phyloP scores from a whole-genome alignment of 2,113 vertebrate genomes.

The Microcebus ravelobensis region DNA sequence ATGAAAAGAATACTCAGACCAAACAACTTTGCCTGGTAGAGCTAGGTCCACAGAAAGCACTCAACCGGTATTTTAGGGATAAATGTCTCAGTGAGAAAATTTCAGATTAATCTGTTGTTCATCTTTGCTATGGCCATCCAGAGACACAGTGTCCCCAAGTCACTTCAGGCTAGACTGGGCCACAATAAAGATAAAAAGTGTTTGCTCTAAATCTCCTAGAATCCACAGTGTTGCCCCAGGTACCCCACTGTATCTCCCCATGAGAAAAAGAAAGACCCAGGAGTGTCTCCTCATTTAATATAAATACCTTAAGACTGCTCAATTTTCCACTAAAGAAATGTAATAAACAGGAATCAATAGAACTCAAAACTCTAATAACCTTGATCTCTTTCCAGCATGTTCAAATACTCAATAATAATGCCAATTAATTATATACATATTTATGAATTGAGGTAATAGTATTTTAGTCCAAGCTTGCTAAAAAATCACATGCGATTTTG shows the following conservation, averaged over 20 bases:
- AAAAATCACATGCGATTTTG: not conserved
- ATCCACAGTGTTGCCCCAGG: not conserved
- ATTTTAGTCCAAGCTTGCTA: not conserved
- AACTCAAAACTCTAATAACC: not conserved
- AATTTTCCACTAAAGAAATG: not conserved
- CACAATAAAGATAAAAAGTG: not conserved
- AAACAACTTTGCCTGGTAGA: not conserved
- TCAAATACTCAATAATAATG: not conserved
- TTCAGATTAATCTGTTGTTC: not conserved
- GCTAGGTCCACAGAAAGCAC: not conserved
- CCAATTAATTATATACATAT: not conserved
- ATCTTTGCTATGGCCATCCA: not conserved
- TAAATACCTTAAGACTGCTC: not conserved
- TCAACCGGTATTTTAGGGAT: not conserved
- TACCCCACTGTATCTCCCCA: fast-evolving
- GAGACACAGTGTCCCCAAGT: not conserved
- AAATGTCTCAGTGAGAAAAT: not conserved
- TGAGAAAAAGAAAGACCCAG: not conserved
- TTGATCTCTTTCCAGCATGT: not conserved
- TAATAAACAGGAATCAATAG: not conserved
- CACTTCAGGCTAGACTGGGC: not conserved
- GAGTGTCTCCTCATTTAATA: not conserved
- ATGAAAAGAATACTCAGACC: not conserved
- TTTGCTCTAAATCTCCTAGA: not conserved
- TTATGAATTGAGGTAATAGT: not conserved